Percentiles rank a stretch among this genome's conserved stretches.
These are phyloP conservation scores for Oligia strigilis DNA, from an alignment of 2,888 invertebrate species.

Conservation along the genomic window DNA sequence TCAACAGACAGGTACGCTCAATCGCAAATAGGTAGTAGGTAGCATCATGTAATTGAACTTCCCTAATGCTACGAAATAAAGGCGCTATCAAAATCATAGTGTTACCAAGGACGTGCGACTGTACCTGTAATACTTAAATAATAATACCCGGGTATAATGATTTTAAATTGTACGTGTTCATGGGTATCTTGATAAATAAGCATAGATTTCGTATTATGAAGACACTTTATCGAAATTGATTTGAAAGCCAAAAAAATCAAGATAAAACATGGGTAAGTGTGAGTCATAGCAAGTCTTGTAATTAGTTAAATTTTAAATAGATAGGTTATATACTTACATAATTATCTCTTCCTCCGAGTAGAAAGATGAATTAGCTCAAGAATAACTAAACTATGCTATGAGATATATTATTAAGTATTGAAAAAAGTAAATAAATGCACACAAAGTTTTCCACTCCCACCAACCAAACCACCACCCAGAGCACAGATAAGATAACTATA, in stretches of 20 bases:
- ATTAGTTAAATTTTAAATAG: background rate
- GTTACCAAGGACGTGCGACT: background rate
- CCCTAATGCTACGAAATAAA: background rate
- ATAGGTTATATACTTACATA: slow-evolving; percentile 8
- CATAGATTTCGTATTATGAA: background rate
- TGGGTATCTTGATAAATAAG: background rate
- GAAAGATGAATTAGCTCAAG: background rate
- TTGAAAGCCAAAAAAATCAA: background rate
- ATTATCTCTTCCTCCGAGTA: background rate
- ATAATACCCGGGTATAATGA: background rate
- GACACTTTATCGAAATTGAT: background rate
- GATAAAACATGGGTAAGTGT: slow-evolving; percentile 1
- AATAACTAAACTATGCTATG: background rate
- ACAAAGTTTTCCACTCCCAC: background rate
- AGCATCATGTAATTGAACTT: background rate
- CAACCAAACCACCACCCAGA: background rate
- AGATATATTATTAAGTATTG: background rate
- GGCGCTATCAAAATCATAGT: background rate
- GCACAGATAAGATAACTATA: too few relatives aligned
- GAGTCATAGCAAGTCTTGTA: slow-evolving; percentile 5
- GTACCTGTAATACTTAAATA: background rate
- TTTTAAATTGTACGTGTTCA: background rate
- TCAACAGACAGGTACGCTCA: too few relatives aligned
- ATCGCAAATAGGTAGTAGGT: background rate
- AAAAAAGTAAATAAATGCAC: background rate